Evolutionary conservation across 2,888 invertebrate genomes (phyloP).

Genomic region (Drosophila nigritarsus): DNA sequence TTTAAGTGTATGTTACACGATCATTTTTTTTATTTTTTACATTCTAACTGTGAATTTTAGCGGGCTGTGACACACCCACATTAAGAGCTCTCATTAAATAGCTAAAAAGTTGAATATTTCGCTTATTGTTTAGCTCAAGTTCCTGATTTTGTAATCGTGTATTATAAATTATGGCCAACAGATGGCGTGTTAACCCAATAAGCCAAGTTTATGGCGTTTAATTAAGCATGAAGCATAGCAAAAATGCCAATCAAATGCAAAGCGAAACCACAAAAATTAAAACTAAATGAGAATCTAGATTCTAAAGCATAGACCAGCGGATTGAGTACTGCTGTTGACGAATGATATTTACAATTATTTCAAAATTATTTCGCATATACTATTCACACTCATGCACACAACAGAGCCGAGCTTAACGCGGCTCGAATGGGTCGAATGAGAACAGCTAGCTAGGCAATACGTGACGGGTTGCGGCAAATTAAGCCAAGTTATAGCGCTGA

Average conservation of each 20-base stretch:
- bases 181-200: slow-evolving; percentile 35
- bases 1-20: slow-evolving; percentile 56
- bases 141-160: slow-evolving; percentile 33
- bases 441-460: slow-evolving; percentile 57
- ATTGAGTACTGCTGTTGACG: slow-evolving; percentile 27
- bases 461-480: slow-evolving; percentile 67
- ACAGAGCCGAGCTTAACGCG: not conserved
- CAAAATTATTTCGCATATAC: slow-evolving; percentile 57
- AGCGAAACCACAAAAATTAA: slow-evolving; percentile 60
- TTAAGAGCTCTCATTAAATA: slow-evolving; percentile 49
- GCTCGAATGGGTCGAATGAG: slow-evolving; percentile 44
- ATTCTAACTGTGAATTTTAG: slow-evolving; percentile 24
- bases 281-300: slow-evolving; percentile 56
- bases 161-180: slow-evolving; percentile 40
- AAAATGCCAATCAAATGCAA: slow-evolving; percentile 48
- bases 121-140: slow-evolving; percentile 25
- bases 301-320: slow-evolving; percentile 33
- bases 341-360: slow-evolving; percentile 48
- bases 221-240: slow-evolving; percentile 64
- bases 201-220: slow-evolving; percentile 56
- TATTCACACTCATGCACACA: slow-evolving; percentile 16
- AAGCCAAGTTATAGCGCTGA: slow-evolving; percentile 20
- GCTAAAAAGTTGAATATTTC: slow-evolving; percentile 37
- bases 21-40: slow-evolving; percentile 17
- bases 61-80: slow-evolving; percentile 58